phyloP scores from a whole-genome alignment of 2,113 vertebrate species.

The Anarrhichthys ocellatus region DNA sequence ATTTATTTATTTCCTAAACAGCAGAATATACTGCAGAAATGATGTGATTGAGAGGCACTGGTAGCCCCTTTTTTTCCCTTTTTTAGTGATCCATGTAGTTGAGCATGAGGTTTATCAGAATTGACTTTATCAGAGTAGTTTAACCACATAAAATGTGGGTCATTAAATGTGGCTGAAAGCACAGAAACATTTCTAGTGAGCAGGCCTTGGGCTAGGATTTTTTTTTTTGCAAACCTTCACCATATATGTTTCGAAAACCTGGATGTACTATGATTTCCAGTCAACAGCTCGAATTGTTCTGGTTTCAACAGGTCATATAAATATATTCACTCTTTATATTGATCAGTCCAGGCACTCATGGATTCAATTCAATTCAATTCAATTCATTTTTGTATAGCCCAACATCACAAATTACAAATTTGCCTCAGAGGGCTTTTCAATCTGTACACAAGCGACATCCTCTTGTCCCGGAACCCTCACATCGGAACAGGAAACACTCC shows the following conservation, averaged over 20 bases:
- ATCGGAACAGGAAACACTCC: too few relatives aligned
- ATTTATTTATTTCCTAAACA: background rate
- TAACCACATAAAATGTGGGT: background rate
- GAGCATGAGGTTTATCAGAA: background rate
- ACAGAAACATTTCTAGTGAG: background rate
- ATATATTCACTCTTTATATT: conserved; percentile 42
- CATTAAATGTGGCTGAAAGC: background rate
- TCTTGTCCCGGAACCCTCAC: too few relatives aligned
- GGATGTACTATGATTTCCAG: conserved; percentile 10
- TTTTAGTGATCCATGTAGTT: background rate
- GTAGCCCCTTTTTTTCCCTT: background rate
- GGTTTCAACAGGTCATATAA: conserved; percentile 36
- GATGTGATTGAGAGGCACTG: background rate
- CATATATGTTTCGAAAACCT: background rate
- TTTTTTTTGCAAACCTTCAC: background rate
- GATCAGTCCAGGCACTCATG: conserved; percentile 46
- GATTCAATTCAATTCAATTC: background rate
- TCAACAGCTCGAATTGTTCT: conserved; percentile 4
- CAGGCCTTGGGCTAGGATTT: background rate
- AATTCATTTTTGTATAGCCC: too few relatives aligned
- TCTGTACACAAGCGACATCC: too few relatives aligned
- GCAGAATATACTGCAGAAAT: conserved; percentile 7
- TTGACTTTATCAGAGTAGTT: conserved; percentile 7
- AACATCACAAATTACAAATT: too few relatives aligned
- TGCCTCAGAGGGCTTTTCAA: too few relatives aligned